Conservation (phyloP, 53 echinoderm and acorn worm genomes). For the Stichopus horrens region DNA sequence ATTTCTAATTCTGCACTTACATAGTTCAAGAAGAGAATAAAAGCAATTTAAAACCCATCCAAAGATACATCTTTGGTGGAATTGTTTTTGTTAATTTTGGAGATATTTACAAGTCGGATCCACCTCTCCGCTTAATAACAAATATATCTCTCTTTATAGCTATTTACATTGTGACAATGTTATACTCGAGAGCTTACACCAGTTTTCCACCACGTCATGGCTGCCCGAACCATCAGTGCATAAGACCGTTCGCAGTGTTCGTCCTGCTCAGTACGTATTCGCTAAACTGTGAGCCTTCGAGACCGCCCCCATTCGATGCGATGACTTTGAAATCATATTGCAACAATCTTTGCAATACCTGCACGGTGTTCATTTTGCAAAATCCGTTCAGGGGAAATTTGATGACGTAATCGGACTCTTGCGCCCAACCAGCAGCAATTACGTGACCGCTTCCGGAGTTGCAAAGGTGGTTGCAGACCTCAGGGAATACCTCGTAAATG, state of each 20-base stretch:
- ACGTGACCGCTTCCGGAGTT: constrained; percentile 66
- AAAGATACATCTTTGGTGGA: too few species aligned
- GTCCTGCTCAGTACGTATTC: constrained; percentile 94
- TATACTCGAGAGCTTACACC: not conserved
- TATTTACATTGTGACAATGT: not conserved
- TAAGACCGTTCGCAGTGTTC: constrained; percentile 19
- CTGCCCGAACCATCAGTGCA: constrained; percentile 23
- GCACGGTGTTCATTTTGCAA: constrained; percentile 92
- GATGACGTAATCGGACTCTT: constrained; percentile 89
- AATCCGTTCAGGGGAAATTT: constrained; percentile 93
- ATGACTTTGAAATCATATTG: constrained; percentile 88
- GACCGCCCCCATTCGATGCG: constrained; percentile 95
- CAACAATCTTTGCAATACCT: constrained; percentile 88
- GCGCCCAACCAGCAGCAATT: constrained; percentile 92
- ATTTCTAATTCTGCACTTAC: too few species aligned
- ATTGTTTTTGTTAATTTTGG: too few species aligned
- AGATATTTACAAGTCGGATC: not conserved
- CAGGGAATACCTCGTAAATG: constrained; percentile 94
- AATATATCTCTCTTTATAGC: not conserved
- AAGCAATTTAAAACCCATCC: too few species aligned
- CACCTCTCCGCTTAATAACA: constrained; percentile 6
- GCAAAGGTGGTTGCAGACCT: constrained; percentile 87
- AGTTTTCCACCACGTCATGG: not conserved
- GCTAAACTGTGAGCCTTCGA: constrained; percentile 95
- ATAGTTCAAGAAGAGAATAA: too few species aligned